phyloP scores from a whole-genome alignment of 2,797 vertebrate species.

The Neomorphus geoffroyi region DNA sequence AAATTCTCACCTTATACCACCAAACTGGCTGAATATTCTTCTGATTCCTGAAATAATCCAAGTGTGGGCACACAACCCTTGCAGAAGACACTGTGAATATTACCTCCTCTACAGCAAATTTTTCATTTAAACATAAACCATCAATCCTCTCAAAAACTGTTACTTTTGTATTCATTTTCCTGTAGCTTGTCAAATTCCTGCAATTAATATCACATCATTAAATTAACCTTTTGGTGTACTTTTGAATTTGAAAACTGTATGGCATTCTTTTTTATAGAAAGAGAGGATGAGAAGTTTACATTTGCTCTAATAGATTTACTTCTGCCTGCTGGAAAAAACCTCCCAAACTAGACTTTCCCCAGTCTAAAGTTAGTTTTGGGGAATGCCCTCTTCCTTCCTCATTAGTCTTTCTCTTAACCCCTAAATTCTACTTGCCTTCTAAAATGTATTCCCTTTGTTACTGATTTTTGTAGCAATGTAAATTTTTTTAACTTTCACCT shows the following conservation, averaged over 20 bases:
- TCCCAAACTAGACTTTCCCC: background rate
- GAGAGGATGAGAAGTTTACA: background rate
- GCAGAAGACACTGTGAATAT: constrained; percentile 38
- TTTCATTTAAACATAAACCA: constrained; percentile 71
- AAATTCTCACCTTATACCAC: constrained; percentile 82
- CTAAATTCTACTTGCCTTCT: background rate
- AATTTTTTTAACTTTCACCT: constrained; percentile 51
- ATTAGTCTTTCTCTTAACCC: background rate
- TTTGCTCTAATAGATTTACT: background rate
- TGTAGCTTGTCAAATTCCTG: constrained; percentile 77
- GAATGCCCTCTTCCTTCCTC: background rate
- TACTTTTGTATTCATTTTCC: constrained; percentile 70
- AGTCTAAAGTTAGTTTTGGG: background rate
- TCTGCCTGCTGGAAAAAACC: background rate
- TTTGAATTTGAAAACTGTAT: background rate
- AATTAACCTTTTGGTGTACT: background rate
- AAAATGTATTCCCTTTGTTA: background rate
- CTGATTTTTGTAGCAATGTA: background rate
- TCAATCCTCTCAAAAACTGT: constrained; percentile 64
- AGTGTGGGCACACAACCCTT: constrained; percentile 75
- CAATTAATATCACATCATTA: background rate
- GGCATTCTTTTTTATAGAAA: background rate
- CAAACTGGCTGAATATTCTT: constrained; percentile 43
- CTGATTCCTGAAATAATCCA: constrained; percentile 63
- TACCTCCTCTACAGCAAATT: background rate